Percentiles rank a stretch among this genome's conserved stretches.
These are phyloP conservation scores for Diarsia dahlii DNA, from an alignment of 2,888 invertebrate species.

Conservation along the genomic window DNA sequence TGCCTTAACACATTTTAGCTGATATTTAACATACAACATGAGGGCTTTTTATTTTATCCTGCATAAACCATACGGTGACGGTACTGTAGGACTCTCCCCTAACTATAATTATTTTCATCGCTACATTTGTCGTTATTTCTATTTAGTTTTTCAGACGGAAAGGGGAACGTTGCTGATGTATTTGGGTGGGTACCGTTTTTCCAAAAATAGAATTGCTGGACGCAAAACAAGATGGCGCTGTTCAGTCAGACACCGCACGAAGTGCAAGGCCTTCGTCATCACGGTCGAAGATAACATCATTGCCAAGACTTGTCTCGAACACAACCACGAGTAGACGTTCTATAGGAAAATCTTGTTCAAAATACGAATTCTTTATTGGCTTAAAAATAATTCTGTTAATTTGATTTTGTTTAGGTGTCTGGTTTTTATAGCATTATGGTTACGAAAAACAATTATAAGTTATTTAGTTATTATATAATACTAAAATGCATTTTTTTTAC, in stretches of 20 bases:
- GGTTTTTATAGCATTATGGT: too few relatives aligned
- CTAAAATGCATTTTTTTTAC: too few relatives aligned
- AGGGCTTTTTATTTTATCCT: too few relatives aligned
- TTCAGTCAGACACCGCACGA: too few relatives aligned
- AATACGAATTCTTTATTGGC: not conserved
- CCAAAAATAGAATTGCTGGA: constrained; percentile 53
- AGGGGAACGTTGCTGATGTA: constrained; percentile 40
- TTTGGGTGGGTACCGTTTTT: constrained; percentile 54
- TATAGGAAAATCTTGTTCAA: not conserved
- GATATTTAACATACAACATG: too few relatives aligned
- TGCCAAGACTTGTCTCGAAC: constrained; percentile 44
- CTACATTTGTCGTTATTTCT: not conserved
- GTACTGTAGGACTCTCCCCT: too few relatives aligned
- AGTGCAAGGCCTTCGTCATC: constrained; percentile 49
- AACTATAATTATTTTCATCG: not conserved
- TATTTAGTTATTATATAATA: too few relatives aligned
- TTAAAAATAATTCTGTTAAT: not conserved
- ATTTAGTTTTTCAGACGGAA: constrained; percentile 39
- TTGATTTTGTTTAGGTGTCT: not conserved
- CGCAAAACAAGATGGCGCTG: too few relatives aligned
- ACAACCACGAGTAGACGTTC: constrained; percentile 58
- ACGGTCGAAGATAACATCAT: constrained; percentile 39
- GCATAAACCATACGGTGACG: too few relatives aligned
- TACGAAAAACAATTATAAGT: too few relatives aligned
- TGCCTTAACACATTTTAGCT: too few relatives aligned